phyloP scores from a whole-genome alignment of 1,140 invertebrate genomes.

The Leucophenga varia region DNA sequence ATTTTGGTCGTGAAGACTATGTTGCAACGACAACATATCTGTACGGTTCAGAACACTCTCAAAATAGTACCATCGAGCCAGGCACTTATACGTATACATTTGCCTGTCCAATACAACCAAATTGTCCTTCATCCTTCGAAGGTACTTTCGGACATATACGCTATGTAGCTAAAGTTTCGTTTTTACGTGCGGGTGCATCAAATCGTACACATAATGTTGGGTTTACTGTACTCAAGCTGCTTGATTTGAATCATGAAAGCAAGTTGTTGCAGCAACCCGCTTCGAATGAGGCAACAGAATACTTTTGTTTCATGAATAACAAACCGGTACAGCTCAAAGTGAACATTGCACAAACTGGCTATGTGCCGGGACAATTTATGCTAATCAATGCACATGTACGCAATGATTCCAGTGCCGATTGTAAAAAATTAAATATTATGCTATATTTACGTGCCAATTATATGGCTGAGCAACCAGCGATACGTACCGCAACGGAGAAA shows the following conservation, averaged over 20 bases:
- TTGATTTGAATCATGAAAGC: conserved; percentile 44
- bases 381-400: conserved; percentile 35
- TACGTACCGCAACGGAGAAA: conserved; percentile 44
- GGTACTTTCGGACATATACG: conserved; percentile 51
- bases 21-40: conserved; percentile 46
- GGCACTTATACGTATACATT: conserved; percentile 65
- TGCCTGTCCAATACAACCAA: conserved; percentile 60
- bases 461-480: conserved; percentile 59
- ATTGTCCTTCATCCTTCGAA: conserved; percentile 57
- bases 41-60: conserved; percentile 39
- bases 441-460: conserved; percentile 57
- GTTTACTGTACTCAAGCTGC: conserved; percentile 44
- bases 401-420: conserved; percentile 58
- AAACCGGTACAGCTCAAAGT: conserved; percentile 39
- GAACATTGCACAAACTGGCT: conserved; percentile 46
- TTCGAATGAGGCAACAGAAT: conserved; percentile 38
- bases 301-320: conserved; percentile 36
- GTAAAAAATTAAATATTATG: conserved; percentile 56
- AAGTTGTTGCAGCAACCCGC: conserved; percentile 33
- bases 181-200: conserved; percentile 35
- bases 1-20: conserved; percentile 44
- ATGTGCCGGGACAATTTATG: conserved; percentile 50
- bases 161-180: conserved; percentile 42
- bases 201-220: conserved; percentile 49
- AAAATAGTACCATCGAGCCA: conserved; percentile 57